phyloP scores from a whole-genome alignment of 2,797 vertebrate species.

The Champsocephalus gunnari region DNA sequence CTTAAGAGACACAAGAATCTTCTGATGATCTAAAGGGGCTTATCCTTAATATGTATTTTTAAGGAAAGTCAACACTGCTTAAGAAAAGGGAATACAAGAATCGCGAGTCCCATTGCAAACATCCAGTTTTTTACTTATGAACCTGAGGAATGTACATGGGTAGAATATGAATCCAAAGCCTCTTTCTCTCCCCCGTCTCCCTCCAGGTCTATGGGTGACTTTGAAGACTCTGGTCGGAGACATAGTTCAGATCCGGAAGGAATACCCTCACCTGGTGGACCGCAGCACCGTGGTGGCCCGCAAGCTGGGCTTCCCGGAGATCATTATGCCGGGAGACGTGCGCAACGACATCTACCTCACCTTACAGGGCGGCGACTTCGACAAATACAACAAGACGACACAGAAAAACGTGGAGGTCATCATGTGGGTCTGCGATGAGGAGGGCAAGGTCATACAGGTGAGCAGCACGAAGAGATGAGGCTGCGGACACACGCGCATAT shows the following conservation, averaged over 20 bases:
- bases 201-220: slow-evolving; percentile 95
- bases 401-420: slow-evolving; percentile 98
- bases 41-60: background rate
- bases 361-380: slow-evolving; percentile 92
- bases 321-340: slow-evolving; percentile 98
- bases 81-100: background rate
- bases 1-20: background rate
- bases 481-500: background rate
- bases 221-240: slow-evolving; percentile 97
- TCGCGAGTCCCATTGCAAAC: background rate
- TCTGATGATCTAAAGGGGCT: background rate
- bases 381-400: slow-evolving; percentile 98
- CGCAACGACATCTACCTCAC: slow-evolving; percentile 99
- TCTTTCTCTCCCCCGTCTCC: background rate
- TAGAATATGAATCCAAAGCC: background rate
- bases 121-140: background rate
- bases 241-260: slow-evolving; percentile 93
- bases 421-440: slow-evolving; percentile 96
- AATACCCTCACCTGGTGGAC: slow-evolving; percentile 97
- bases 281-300: slow-evolving; percentile 95
- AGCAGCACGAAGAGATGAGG: slow-evolving; percentile 46
- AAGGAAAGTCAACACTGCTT: background rate
- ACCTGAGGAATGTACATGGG: background rate
- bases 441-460: slow-evolving; percentile 93
- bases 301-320: slow-evolving; percentile 97